Base-by-base conservation (phyloP, 2,888 invertebrate genomes). In the Saturnia pavonia region DNA sequence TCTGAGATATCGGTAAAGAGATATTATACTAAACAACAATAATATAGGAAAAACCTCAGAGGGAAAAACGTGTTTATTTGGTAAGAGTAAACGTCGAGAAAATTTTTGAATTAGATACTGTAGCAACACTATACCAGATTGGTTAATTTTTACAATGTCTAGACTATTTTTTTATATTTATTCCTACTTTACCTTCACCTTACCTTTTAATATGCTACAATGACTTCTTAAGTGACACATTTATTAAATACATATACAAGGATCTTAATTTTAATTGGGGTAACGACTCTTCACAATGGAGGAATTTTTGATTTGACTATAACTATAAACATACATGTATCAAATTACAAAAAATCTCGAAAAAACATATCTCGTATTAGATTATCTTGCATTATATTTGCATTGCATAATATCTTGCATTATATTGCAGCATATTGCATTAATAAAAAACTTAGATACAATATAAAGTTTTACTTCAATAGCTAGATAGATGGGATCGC, bases 1-100 rank as follows among this genome's bases (percentile, higher is more conserved):
- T 79, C 70, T 40, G 71, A 77, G 78, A 80, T 74, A 74, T 6
- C 70, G 6, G 2, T 57, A 25, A 48, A 57, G 57, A 7, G 57
- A 57, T 57, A 54, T 54, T 8, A 54, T 16, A 19, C 2, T 54
- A 57, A 25, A 25, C 25, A 57, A 27, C 57, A 57, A 4, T 6
- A 34, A 43, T 43, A 14, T 9, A 57, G 25, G 16, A 25, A 57
- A 57, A 57, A 25, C n/a, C 19, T 60, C 14, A 27, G 27, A 25
- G 57, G 7, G 1, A 54, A 54, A 57, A 14, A 3, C 14, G 1
- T 60, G 25, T 27, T 60, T 27, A 14, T 14, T 27, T 54, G 9
- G 27, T 60, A 60, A 60, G 19, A n/a, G 12, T 25, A n/a, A n/a
- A 25, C 25, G 25, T 12, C 11, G 22, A 11, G 25, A 57, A 25